phyloP scores from a whole-genome alignment of 2,888 invertebrate species.

The Chloromyia formosa region DNA sequence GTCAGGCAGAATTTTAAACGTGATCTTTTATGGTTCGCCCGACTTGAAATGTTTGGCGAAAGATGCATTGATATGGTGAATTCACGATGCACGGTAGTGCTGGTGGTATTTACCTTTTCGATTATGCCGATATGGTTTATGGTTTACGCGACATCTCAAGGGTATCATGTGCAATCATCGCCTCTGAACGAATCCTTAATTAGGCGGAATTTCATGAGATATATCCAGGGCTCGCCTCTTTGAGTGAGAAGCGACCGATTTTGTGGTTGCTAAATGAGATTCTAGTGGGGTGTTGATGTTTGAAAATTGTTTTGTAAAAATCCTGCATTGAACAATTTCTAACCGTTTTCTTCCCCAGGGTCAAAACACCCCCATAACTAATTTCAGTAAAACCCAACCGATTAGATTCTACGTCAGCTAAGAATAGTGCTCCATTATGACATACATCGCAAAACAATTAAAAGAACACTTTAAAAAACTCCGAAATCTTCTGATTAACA shows the following conservation, averaged over 20 bases:
- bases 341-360: too few species aligned
- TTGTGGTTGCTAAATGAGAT: too few species aligned
- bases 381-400: too few species aligned
- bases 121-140: constrained; percentile 49
- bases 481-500: too few species aligned
- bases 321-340: too few species aligned
- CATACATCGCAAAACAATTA: too few species aligned
- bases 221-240: constrained; percentile 29
- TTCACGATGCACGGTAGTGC: constrained; percentile 33
- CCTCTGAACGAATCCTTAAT: constrained; percentile 49
- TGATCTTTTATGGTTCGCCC: constrained; percentile 38
- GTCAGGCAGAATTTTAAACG: constrained; percentile 22
- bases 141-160: constrained; percentile 51
- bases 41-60: constrained; percentile 23
- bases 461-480: too few species aligned
- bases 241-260: background rate
- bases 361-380: too few species aligned
- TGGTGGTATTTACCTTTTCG: constrained; percentile 44
- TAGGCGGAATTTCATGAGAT: constrained; percentile 49
- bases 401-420: too few species aligned
- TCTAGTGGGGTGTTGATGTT: too few species aligned
- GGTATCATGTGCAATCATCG: constrained; percentile 50
- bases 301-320: too few species aligned
- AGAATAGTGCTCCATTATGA: too few species aligned
- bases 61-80: constrained; percentile 24